Evolutionary conservation across 2,797 vertebrate species (phyloP).

Genomic region (Kryptolebias ocellatus): DNA sequence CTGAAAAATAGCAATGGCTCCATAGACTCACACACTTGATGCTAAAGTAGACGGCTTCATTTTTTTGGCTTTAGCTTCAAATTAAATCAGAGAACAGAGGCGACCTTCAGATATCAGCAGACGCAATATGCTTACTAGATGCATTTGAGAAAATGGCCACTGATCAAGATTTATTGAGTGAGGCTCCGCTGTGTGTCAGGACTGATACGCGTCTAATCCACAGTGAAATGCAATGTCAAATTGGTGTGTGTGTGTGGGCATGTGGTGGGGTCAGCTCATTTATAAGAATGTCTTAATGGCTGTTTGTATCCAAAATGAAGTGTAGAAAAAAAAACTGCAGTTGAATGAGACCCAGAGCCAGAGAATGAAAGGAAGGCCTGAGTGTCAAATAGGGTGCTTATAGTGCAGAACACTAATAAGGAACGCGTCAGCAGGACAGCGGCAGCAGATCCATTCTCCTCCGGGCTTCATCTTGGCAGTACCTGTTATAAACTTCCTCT

Average conservation of each 20-base stretch:
- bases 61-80: conserved; percentile 67
- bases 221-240: conserved; percentile 69
- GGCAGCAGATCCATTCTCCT: conserved; percentile 74
- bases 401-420: conserved; percentile 64
- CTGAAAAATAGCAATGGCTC: conserved; percentile 46
- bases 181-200: conserved; percentile 44
- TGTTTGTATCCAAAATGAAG: conserved; percentile 38
- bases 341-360: conserved; percentile 37
- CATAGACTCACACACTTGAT: conserved; percentile 23
- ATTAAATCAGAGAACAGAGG: conserved; percentile 70
- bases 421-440: conserved; percentile 56
- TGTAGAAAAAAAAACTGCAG: conserved; percentile 27
- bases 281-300: conserved; percentile 31
- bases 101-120: conserved; percentile 71
- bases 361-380: conserved; percentile 19
- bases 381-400: conserved; percentile 64
- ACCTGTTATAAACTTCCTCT: conserved; percentile 79
- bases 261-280: conserved; percentile 17
- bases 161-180: conserved; percentile 74
- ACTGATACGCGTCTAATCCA: conserved; percentile 68
- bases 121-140: conserved; percentile 65
- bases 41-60: conserved; percentile 61
- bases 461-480: conserved; percentile 69
- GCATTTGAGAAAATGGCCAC: conserved; percentile 50
- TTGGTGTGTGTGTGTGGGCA: conserved; percentile 40